phyloP scores from a whole-genome alignment of 2,113 vertebrate species.

The Noturus placidus region DNA sequence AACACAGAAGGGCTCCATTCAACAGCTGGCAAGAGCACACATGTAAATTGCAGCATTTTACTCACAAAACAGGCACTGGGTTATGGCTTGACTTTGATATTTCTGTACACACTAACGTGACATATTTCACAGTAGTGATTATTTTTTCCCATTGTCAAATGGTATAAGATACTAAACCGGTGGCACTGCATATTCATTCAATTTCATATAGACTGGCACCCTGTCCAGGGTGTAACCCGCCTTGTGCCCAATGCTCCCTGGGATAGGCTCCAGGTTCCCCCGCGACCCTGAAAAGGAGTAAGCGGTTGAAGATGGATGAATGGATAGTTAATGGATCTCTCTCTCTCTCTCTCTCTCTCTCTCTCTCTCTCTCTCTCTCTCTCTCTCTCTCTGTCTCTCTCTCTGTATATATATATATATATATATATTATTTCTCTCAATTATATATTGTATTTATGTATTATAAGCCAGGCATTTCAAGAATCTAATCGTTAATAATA shows the following conservation, averaged over 20 bases:
- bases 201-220: too few species aligned
- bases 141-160: slow-evolving; percentile 43
- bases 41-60: slow-evolving; percentile 42
- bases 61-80: slow-evolving; percentile 37
- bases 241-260: too few species aligned
- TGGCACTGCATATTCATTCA: neutral
- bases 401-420: neutral
- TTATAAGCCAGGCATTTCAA: neutral
- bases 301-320: too few species aligned
- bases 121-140: slow-evolving; percentile 41
- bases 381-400: too few species aligned
- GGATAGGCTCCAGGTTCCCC: too few species aligned
- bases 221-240: too few species aligned
- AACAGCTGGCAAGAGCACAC: slow-evolving; percentile 49
- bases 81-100: slow-evolving; percentile 34
- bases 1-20: slow-evolving; percentile 51
- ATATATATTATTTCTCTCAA: neutral
- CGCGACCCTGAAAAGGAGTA: too few species aligned
- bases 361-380: too few species aligned
- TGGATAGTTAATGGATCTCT: too few species aligned
- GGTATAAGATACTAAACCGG: slow-evolving; percentile 44
- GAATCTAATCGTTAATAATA: neutral
- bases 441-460: too few species aligned
- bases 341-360: too few species aligned
- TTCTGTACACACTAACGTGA: slow-evolving; percentile 41